phyloP scores from a whole-genome alignment of 2,113 vertebrate species.

The Equus quagga region DNA sequence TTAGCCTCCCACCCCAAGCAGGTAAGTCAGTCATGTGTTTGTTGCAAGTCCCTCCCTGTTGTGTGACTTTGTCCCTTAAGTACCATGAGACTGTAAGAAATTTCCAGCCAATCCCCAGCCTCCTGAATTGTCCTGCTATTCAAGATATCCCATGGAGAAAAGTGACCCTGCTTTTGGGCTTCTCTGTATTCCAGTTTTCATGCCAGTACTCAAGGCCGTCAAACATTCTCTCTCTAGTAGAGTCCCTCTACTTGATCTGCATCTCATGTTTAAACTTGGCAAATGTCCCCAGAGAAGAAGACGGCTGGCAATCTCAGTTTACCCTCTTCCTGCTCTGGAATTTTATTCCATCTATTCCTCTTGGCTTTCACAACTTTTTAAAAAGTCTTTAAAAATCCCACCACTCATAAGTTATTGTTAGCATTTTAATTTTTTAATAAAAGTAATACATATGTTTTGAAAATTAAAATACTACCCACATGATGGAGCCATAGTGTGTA shows the following conservation, averaged over 20 bases:
- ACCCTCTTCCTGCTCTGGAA: not conserved
- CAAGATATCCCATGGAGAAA: not conserved
- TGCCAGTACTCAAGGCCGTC: not conserved
- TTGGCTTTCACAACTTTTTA: not conserved
- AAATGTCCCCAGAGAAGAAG: not conserved
- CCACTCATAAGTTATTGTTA: not conserved
- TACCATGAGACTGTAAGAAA: not conserved
- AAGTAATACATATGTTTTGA: slow-evolving; percentile 30
- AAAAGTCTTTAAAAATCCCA: not conserved
- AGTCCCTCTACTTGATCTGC: not conserved
- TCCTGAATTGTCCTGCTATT: not conserved
- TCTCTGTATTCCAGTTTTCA: not conserved
- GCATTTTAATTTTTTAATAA: slow-evolving; percentile 7
- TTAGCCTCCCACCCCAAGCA: not conserved
- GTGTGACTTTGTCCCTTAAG: not conserved
- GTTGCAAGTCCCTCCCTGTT: not conserved
- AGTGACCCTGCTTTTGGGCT: not conserved
- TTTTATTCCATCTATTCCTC: not conserved
- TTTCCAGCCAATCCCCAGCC: not conserved
- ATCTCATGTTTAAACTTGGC: not conserved
- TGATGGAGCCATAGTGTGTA: not conserved
- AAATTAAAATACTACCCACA: not conserved
- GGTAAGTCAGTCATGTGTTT: not conserved
- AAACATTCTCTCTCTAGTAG: not conserved
- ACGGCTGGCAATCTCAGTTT: not conserved